Percentiles rank a stretch among this genome's conserved stretches.
These are phyloP conservation scores for Ochropacha duplaris DNA, from an alignment of 2,888 invertebrate species.

Conservation along the genomic window DNA sequence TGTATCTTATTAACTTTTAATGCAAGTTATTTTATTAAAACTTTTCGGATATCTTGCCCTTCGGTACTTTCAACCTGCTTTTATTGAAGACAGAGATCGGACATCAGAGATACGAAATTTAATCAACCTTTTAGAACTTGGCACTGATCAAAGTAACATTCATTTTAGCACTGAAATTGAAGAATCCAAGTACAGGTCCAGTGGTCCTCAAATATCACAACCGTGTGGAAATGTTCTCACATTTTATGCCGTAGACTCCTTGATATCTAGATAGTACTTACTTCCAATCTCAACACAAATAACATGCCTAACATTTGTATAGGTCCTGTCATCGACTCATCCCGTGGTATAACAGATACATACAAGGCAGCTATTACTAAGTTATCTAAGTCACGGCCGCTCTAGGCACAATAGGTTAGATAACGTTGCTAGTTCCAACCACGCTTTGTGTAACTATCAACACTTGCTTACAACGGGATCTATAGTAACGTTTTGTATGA, in stretches of 20 bases:
- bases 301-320: background rate
- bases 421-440: constrained; percentile 24
- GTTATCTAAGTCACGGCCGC: constrained; percentile 47
- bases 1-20: background rate
- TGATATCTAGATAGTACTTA: too few species aligned
- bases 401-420: constrained; percentile 31
- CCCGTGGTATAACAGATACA: constrained; percentile 14
- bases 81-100: background rate
- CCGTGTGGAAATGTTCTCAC: too few species aligned
- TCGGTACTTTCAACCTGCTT: background rate
- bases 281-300: too few species aligned
- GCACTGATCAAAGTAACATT: background rate
- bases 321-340: background rate
- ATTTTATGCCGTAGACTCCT: too few species aligned
- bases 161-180: background rate
- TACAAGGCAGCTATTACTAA: constrained; percentile 21
- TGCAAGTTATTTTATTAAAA: background rate
- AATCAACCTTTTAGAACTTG: background rate
- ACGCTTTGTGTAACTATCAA: constrained; percentile 16
- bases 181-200: too few species aligned
- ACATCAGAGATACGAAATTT: background rate
- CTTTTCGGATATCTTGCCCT: background rate
- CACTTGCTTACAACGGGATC: background rate
- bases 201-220: too few species aligned
- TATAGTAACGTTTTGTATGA: background rate